Evolutionary conservation across 2,888 invertebrate species (phyloP).

Genomic region (Caradrina clavipalpis): DNA sequence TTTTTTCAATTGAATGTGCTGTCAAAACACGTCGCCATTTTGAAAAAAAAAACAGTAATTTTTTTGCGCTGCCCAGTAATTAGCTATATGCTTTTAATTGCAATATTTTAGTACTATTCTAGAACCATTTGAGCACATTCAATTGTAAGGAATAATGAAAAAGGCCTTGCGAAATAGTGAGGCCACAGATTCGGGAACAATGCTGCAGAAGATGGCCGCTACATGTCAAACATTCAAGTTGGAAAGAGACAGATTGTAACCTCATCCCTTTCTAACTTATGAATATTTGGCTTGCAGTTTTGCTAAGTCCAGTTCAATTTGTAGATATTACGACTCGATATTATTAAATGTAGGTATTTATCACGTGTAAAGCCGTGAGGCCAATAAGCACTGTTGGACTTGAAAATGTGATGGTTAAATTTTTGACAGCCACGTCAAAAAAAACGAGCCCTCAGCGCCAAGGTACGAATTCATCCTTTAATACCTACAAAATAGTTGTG

Average conservation of each 20-base stretch:
- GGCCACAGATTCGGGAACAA: slow-evolving; percentile 29
- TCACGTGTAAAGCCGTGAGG: slow-evolving; percentile 61
- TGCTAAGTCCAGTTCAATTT: slow-evolving; percentile 52
- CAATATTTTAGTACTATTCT: slow-evolving; percentile 35
- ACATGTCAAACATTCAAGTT: slow-evolving; percentile 13
- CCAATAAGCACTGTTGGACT: slow-evolving; percentile 49
- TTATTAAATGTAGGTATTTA: slow-evolving; percentile 57
- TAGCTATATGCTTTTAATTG: slow-evolving; percentile 42
- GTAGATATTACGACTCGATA: slow-evolving; percentile 58
- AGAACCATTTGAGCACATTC: slow-evolving; percentile 39
- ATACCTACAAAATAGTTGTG: no score
- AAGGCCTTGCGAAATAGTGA: slow-evolving; percentile 23
- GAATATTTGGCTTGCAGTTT: slow-evolving; percentile 20
- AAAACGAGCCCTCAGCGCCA: no score
- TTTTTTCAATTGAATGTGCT: slow-evolving; percentile 39
- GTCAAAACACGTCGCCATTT: slow-evolving; percentile 45
- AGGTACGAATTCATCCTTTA: no score
- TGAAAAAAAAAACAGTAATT: slow-evolving; percentile 32
- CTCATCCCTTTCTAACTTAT: slow-evolving; percentile 16
- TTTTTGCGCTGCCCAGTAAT: slow-evolving; percentile 52
- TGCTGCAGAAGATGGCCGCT: slow-evolving; percentile 22
- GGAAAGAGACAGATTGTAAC: slow-evolving; percentile 14
- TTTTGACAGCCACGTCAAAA: no score
- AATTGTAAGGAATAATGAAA: slow-evolving; percentile 15
- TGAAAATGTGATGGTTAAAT: slow-evolving; percentile 18